A percentile compares a stretch with the other conserved stretches of the same genome.
Evolutionary conservation across 2,888 invertebrate genomes (phyloP).

Genomic region (Stenodema calcarata): DNA sequence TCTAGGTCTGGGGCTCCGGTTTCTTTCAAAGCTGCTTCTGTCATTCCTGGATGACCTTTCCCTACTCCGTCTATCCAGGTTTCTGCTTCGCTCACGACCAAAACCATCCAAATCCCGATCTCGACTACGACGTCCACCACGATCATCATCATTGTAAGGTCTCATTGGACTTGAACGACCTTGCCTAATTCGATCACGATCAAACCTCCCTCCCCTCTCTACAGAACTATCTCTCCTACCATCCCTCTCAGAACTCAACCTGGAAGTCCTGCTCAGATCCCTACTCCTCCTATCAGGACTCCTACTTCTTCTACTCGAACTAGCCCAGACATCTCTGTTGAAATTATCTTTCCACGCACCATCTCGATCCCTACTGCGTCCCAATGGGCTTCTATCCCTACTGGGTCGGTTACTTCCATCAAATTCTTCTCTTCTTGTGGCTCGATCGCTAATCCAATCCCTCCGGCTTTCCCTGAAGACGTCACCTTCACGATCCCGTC

Average conservation of each 20-base stretch:
- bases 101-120: neutral
- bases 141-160: neutral
- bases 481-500: constrained; percentile 6
- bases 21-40: neutral
- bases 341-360: neutral
- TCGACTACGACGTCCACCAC: neutral
- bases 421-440: constrained; percentile 13
- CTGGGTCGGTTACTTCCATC: neutral
- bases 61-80: neutral
- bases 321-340: neutral
- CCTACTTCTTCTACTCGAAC: neutral
- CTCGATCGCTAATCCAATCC: constrained; percentile 33
- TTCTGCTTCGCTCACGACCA: neutral
- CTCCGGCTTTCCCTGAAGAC: constrained; percentile 7
- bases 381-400: constrained; percentile 8
- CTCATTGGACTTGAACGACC: neutral
- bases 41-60: neutral
- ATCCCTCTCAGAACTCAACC: neutral
- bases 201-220: neutral
- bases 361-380: neutral
- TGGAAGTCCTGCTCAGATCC: neutral
- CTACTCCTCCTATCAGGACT: neutral
- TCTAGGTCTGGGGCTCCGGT: neutral
- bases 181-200: neutral
- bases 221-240: neutral